phyloP scores from a whole-genome alignment of 2,888 invertebrate species.

The Apodemia zela region DNA sequence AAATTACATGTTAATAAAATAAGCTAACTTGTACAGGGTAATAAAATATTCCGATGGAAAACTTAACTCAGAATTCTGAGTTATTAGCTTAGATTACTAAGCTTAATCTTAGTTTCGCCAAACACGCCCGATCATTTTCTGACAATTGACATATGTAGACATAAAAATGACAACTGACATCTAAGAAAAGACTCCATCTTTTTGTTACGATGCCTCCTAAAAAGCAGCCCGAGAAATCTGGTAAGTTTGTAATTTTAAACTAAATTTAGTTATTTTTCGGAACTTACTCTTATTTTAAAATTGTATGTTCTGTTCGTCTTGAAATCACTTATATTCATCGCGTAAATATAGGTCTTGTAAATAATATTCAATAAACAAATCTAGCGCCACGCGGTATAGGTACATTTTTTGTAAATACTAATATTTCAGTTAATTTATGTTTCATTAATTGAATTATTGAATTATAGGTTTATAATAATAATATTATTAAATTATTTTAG shows the following conservation, averaged over 20 bases:
- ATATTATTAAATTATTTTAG: neutral
- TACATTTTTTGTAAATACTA: neutral
- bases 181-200: conserved; percentile 56
- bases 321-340: neutral
- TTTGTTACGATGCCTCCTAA: conserved; percentile 89
- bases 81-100: no score
- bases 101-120: no score
- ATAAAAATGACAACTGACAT: neutral
- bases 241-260: conserved; percentile 72
- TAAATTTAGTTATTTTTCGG: neutral
- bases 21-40: no score
- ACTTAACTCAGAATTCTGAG: no score
- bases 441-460: neutral
- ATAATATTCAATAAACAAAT: neutral
- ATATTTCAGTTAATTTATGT: neutral
- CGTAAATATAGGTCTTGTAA: neutral
- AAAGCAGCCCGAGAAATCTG: conserved; percentile 92
- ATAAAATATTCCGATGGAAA: no score
- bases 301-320: neutral
- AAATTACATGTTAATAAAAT: no score
- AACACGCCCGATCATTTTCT: no score
- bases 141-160: no score
- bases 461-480: neutral
- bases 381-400: conserved; percentile 20
- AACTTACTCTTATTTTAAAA: neutral